phyloP scores from a whole-genome alignment of 2,797 vertebrate species.

The Myripristis jacobus region DNA sequence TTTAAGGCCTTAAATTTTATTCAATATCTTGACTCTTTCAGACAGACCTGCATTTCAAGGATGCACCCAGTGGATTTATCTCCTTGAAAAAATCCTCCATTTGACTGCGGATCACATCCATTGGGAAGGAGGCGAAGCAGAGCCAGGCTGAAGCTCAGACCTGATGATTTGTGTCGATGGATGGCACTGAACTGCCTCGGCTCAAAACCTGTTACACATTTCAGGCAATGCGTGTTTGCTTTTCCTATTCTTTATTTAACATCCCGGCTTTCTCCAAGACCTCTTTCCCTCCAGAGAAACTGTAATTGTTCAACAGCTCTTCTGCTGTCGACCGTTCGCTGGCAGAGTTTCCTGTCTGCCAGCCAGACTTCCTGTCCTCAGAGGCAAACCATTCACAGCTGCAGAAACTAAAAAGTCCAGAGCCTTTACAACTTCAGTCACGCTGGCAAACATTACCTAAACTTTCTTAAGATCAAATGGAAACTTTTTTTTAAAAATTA shows the following conservation, averaged over 20 bases:
- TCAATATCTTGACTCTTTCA: too few species aligned
- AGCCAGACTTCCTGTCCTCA: slow-evolving; percentile 37
- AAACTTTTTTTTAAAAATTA: background rate
- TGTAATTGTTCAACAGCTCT: slow-evolving; percentile 21
- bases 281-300: slow-evolving; percentile 10
- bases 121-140: too few species aligned
- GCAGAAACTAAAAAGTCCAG: slow-evolving; percentile 22
- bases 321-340: slow-evolving; percentile 27
- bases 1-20: too few species aligned
- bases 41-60: too few species aligned
- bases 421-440: slow-evolving; percentile 6
- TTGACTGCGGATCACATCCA: too few species aligned
- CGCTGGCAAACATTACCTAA: background rate
- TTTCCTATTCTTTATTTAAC: slow-evolving; percentile 1
- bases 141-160: too few species aligned
- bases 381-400: slow-evolving; percentile 31
- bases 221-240: background rate
- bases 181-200: too few species aligned
- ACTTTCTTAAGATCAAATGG: background rate
- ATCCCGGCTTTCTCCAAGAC: slow-evolving; percentile 16
- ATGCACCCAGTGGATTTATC: too few species aligned
- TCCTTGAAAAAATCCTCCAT: too few species aligned
- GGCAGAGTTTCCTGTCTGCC: slow-evolving; percentile 29
- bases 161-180: too few species aligned
- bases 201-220: too few species aligned